phyloP scores from a whole-genome alignment of 2,888 invertebrate species.

The Epinotia nisella region DNA sequence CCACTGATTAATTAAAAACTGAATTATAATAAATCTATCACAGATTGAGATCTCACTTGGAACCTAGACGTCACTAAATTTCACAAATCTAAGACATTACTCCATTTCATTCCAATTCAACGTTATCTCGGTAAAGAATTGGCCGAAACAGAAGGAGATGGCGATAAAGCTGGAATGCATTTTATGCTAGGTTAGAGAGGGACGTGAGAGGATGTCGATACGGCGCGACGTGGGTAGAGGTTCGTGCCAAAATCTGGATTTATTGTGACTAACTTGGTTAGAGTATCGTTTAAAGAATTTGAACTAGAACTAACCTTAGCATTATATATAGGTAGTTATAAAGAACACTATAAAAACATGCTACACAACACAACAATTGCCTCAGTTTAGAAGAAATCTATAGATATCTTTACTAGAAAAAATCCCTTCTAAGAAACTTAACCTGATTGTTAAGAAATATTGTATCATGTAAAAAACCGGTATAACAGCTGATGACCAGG shows the following conservation, averaged over 20 bases:
- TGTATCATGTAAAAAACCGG: conserved; percentile 38
- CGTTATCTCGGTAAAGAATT: conserved; percentile 72
- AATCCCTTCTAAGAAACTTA: conserved; percentile 17
- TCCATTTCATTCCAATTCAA: conserved; percentile 54
- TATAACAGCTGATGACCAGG: conserved; percentile 42
- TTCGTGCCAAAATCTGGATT: conserved; percentile 70
- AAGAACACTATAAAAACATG: neutral
- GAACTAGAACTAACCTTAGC: conserved; percentile 9
- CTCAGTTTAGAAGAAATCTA: conserved; percentile 4
- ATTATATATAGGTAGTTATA: neutral
- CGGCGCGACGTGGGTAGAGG: conserved; percentile 53
- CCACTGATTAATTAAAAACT: conserved; percentile 40
- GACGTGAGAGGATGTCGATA: conserved; percentile 40
- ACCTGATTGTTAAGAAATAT: conserved; percentile 28
- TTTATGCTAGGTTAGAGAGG: conserved; percentile 20
- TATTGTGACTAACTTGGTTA: conserved; percentile 65
- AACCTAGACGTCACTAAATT: conserved; percentile 46
- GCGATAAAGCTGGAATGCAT: conserved; percentile 53
- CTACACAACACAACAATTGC: neutral
- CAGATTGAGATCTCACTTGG: conserved; percentile 32
- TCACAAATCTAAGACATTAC: conserved; percentile 51
- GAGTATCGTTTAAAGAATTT: conserved; percentile 29
- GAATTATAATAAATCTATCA: conserved; percentile 39
- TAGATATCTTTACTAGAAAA: conserved; percentile 11
- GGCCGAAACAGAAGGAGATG: conserved; percentile 60